Evolutionary conservation across 1,140 invertebrate genomes (phyloP).

Genomic region (Zeugodacus cucurbitae): DNA sequence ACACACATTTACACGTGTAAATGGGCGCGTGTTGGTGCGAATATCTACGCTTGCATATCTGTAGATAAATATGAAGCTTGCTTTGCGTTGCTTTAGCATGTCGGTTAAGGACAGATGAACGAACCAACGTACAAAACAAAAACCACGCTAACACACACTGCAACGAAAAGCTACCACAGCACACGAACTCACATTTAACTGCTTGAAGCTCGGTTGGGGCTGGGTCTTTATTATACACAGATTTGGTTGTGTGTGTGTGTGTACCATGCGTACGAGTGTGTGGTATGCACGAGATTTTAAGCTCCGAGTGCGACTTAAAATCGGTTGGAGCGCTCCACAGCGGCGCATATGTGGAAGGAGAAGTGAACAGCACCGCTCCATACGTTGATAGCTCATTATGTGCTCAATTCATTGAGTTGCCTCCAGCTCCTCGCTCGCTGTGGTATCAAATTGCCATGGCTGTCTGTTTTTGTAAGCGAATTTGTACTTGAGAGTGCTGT

Average conservation of each 20-base stretch:
- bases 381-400: background rate
- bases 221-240: background rate
- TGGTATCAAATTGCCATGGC: background rate
- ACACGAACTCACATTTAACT: background rate
- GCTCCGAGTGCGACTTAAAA: slow-evolving; percentile 1
- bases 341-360: background rate
- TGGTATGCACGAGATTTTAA: background rate
- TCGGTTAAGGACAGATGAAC: slow-evolving; percentile 33
- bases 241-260: background rate
- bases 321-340: background rate
- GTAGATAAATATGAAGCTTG: background rate
- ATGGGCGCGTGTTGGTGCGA: background rate
- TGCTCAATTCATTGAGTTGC: background rate
- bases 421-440: background rate
- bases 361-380: background rate
- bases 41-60: background rate
- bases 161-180: background rate
- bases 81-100: slow-evolving; percentile 3
- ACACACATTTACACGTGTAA: background rate
- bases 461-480: background rate
- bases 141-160: background rate
- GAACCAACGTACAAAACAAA: background rate
- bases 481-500: background rate
- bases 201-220: slow-evolving; percentile 3
- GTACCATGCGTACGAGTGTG: background rate